These are phyloP conservation scores for Mallotus villosus DNA, from an alignment of 2,797 vertebrate genomes.

Conservation along the genomic window DNA sequence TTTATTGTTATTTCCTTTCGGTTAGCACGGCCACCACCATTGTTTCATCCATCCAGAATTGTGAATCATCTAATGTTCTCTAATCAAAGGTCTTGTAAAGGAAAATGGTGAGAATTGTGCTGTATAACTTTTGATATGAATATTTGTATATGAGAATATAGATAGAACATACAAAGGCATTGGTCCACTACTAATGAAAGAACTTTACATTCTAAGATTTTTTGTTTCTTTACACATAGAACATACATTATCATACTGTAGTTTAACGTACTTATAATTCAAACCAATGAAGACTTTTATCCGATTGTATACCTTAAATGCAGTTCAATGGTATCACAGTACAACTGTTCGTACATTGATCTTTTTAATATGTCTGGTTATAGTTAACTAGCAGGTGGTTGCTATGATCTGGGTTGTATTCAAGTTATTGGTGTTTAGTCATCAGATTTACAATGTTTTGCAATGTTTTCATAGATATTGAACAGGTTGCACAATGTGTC, in stretches of 20 bases:
- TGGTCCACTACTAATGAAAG: slow-evolving; percentile 71
- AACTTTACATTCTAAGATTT: slow-evolving; percentile 58
- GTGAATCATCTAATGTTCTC: slow-evolving; percentile 79
- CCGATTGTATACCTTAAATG: slow-evolving; percentile 66
- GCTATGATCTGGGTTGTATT: slow-evolving; percentile 54
- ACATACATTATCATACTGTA: slow-evolving; percentile 64
- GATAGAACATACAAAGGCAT: slow-evolving; percentile 74
- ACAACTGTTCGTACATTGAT: slow-evolving; percentile 48
- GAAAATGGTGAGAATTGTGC: slow-evolving; percentile 83
- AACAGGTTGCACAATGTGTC: slow-evolving; percentile 76
- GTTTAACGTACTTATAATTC: slow-evolving; percentile 65
- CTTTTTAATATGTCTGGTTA: slow-evolving; percentile 45
- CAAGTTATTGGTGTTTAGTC: slow-evolving; percentile 58
- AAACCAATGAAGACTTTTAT: slow-evolving; percentile 60
- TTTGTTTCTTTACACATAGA: slow-evolving; percentile 60
- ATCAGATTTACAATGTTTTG: slow-evolving; percentile 64
- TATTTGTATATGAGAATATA: slow-evolving; percentile 83
- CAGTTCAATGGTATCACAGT: slow-evolving; percentile 63
- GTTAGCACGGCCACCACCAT: slow-evolving; percentile 68
- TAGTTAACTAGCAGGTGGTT: slow-evolving; percentile 47
- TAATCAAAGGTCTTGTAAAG: slow-evolving; percentile 80
- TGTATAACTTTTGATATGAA: slow-evolving; percentile 84
- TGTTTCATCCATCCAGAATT: slow-evolving; percentile 69
- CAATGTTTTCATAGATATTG: slow-evolving; percentile 70
- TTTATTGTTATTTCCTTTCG: slow-evolving; percentile 49